Conservation (phyloP, 2,888 invertebrate species). For the Synanthedon myopaeformis region DNA sequence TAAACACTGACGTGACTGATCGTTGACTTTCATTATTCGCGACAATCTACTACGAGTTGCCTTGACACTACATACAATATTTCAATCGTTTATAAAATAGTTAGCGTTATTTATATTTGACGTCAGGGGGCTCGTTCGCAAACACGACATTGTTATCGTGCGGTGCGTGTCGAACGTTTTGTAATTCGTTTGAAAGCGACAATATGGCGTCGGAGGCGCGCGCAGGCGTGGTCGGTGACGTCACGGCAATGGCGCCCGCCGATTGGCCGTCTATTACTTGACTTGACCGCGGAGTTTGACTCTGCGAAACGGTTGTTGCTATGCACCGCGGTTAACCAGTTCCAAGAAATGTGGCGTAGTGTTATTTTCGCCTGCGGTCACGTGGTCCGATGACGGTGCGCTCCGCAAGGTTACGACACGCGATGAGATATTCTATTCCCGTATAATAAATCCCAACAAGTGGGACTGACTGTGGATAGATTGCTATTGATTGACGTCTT, state of each 20-base stretch:
- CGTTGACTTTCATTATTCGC: slow-evolving; percentile 3
- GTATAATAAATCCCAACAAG: neutral
- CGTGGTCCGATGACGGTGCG: slow-evolving; percentile 7
- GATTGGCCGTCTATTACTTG: slow-evolving; percentile 37
- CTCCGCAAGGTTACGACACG: slow-evolving; percentile 13
- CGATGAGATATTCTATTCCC: slow-evolving; percentile 1
- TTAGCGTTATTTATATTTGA: slow-evolving; percentile 3
- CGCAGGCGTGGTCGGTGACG: slow-evolving; percentile 68
- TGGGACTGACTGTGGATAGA: no score
- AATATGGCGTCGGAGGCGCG: slow-evolving; percentile 61
- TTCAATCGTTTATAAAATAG: slow-evolving; percentile 15
- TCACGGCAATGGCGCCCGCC: slow-evolving; percentile 34
- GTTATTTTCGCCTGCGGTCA: slow-evolving; percentile 35
- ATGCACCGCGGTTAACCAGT: slow-evolving; percentile 42
- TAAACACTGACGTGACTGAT: neutral
- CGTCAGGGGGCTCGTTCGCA: slow-evolving; percentile 25
- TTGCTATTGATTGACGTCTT: no score
- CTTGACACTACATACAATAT: slow-evolving; percentile 24
- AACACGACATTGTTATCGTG: slow-evolving; percentile 27
- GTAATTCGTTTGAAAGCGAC: slow-evolving; percentile 11
- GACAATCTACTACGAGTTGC: slow-evolving; percentile 15
- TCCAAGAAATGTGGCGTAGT: slow-evolving; percentile 34
- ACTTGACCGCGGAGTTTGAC: slow-evolving; percentile 45
- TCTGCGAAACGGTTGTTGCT: slow-evolving; percentile 61
- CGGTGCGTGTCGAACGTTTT: slow-evolving; percentile 16